Evolutionary conservation across 1,140 invertebrate genomes (phyloP), one percentile per base, ranked within the genome.

Genomic region (Drosophila saltans): DNA sequence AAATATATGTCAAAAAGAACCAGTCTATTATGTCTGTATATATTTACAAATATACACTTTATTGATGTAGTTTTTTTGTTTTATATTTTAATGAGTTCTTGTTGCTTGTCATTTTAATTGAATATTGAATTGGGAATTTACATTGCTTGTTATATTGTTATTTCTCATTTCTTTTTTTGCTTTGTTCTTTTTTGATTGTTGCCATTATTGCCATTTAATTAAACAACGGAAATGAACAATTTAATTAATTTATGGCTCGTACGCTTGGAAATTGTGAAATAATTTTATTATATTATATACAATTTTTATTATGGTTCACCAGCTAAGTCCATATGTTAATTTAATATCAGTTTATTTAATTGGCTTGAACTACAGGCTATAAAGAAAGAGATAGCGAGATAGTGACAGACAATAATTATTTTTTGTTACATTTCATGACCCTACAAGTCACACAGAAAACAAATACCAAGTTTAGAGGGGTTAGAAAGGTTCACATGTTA

Each of bases 211-310:
- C 39, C 40, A 70, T 81, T 86, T 85, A 85, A 85, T 85, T 85
- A 86, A 74, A 76, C 33, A 86, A 69, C 82, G 82, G 82, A 85
- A 78, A 86, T 85, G 58, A 86, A 72, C 79, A 86, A 86, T 86
- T 86, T 81, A 75, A 86, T 85, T 81, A 85, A 86, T 85, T 85
- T 79, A 78, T 75, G 11, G 59, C 66, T 65, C 59, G 62, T 65
- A 62, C 61, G 69, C 69, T 39, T 74, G 75, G 63, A 66, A 62
- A 55, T 56, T 11, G 21, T 52, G 26, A 52, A 52, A 52, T 52
- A 52, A 62, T 64, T 43, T 67, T 66, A 24, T 21, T 36, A 48
- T 69, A 75, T 75, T 75, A 63, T 67, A 41, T 21, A 56, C 21
- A 16, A 10, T 39, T 45, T n/a, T 43, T 62, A 45, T 28, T 4